Base-by-base conservation (phyloP, 1,140 invertebrate genomes). In the Nylanderia fulva region DNA sequence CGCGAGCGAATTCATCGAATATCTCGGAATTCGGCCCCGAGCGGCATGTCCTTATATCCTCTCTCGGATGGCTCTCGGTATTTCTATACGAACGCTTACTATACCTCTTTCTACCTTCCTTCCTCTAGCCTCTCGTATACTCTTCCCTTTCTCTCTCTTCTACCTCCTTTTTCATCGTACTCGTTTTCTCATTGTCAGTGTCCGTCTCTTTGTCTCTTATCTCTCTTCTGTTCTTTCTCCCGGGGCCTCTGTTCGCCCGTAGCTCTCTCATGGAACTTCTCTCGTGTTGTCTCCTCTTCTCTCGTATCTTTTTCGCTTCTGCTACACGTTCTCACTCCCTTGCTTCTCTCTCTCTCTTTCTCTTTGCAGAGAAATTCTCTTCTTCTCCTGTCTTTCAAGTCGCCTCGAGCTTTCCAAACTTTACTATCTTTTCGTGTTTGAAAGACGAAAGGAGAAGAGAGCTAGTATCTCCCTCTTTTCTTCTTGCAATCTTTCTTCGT, bases 341-440 rank as follows among this genome's bases (percentile, higher is more conserved):
- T n/a, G 29, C 27, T 18, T 61, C 27, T n/a, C 42, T 60, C 33
- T 24, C 24, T 11, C 13, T 42, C 45, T 45, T 42, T 18, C 33
- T 61, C 83, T 84, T 83, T 69, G n/a, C 66, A 71, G 52, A 83
- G 82, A 75, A 88, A 90, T 85, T 87, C 87, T 84, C 87, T 84
- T 90, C 83, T 84, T 71, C 84, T 86, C 75, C 74, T 42, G 68
- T 76, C 79, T 75, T 87, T 56, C 87, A 64, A 68, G 45, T 84
- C 64, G 90, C 90, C 90, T 88, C 83, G 54, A 85, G 90, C 90
- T 85, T 87, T 88, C 83, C 82, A 87, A 91, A 91, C 89, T 90
- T 91, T 88, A 85, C 74, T 89, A 90, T 91, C 83, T 88, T 86
- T 63, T 84, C 76, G 8, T 77, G 64, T 83, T 5, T 48, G 84